Conservation (phyloP, 2,113 vertebrate genomes). For the Halcyon senegalensis region DNA sequence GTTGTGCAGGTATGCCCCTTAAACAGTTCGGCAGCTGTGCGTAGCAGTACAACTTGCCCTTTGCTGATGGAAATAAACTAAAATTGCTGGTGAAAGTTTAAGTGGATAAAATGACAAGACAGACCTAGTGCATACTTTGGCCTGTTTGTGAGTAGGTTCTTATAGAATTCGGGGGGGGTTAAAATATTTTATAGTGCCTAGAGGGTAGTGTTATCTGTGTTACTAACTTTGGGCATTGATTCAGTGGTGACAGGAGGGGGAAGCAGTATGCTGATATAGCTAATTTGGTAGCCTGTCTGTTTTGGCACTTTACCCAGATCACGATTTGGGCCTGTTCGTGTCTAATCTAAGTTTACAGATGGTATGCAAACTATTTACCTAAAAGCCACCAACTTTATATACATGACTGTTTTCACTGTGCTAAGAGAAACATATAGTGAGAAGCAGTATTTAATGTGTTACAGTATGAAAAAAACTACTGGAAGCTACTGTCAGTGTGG, state of each 20-base stretch:
- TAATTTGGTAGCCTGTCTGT: not conserved
- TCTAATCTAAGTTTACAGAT: not conserved
- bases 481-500: not conserved
- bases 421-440: not conserved
- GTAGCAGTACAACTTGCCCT: not conserved
- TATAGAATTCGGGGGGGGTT: not conserved
- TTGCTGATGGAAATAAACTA: not conserved
- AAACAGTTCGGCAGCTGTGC: not conserved
- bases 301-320: not conserved
- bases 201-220: not conserved
- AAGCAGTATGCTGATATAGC: constrained; percentile 19
- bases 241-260: constrained; percentile 8
- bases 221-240: not conserved
- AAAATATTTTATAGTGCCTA: not conserved
- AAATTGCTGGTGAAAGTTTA: not conserved
- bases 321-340: not conserved
- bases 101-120: not conserved
- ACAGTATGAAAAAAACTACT: not conserved
- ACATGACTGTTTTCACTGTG: not conserved
- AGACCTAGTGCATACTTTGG: not conserved
- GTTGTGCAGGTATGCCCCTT: not conserved
- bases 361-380: not conserved
- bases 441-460: not conserved
- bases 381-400: not conserved
- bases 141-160: not conserved